phyloP scores from a whole-genome alignment of 2,797 vertebrate genomes.

The Micromesistius poutassou region DNA sequence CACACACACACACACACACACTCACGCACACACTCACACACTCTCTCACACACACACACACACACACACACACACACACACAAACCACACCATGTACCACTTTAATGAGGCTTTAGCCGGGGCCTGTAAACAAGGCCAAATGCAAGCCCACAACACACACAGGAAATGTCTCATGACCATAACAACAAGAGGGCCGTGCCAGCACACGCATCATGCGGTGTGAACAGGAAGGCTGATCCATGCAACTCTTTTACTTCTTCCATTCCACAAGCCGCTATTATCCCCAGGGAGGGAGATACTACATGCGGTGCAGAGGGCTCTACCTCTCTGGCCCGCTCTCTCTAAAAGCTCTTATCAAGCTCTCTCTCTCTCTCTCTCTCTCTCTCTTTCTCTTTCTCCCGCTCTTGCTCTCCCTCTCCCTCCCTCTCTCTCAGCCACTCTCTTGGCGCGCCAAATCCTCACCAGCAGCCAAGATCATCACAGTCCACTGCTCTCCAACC shows the following conservation, averaged over 20 bases:
- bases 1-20: not conserved
- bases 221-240: constrained; percentile 72
- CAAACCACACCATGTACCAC: constrained; percentile 49
- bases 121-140: constrained; percentile 75
- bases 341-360: constrained; percentile 23
- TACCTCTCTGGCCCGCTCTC: not conserved
- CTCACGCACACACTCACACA: not conserved
- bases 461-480: constrained; percentile 70
- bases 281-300: constrained; percentile 53
- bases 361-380: constrained; percentile 50
- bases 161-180: constrained; percentile 74
- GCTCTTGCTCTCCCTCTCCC: constrained; percentile 50
- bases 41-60: not conserved
- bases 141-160: constrained; percentile 74
- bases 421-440: constrained; percentile 47
- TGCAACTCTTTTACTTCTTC: constrained; percentile 64
- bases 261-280: constrained; percentile 65
- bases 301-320: constrained; percentile 58
- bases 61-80: constrained; percentile 47
- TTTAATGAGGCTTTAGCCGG: constrained; percentile 68
- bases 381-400: constrained; percentile 36
- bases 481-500: constrained; percentile 21
- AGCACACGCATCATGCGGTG: constrained; percentile 65
- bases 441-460: constrained; percentile 60
- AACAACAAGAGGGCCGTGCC: constrained; percentile 64